These are phyloP conservation scores for Macrochelys suwanniensis DNA, from an alignment of 2,797 vertebrate genomes.

Conservation along the genomic window DNA sequence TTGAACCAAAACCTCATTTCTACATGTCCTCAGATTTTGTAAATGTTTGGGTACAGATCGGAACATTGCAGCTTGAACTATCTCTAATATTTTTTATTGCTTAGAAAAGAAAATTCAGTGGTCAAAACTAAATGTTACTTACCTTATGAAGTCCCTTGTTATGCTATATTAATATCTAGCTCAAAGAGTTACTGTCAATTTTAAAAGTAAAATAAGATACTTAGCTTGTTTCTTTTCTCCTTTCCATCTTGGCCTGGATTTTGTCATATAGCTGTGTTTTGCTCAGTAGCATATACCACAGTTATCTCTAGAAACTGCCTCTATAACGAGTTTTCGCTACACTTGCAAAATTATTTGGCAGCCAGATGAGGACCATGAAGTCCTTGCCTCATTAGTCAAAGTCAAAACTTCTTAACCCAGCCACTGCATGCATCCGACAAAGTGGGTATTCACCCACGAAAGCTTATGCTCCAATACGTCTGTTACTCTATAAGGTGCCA, in stretches of 20 bases:
- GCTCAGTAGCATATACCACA: not conserved
- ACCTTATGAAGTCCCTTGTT: not conserved
- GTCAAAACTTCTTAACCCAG: too few species aligned
- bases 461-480: too few species aligned
- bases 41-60: not conserved
- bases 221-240: rapidly evolving
- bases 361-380: not conserved
- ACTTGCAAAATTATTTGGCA: conserved; percentile 1
- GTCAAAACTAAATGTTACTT: not conserved
- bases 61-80: not conserved
- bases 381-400: too few species aligned
- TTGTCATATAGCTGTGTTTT: not conserved
- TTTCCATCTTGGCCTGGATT: not conserved
- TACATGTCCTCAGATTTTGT: not conserved
- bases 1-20: not conserved
- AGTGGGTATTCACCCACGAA: too few species aligned
- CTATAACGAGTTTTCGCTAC: not conserved
- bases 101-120: not conserved
- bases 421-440: too few species aligned
- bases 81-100: not conserved
- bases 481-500: too few species aligned
- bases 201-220: not conserved
- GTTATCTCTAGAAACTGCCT: not conserved
- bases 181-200: not conserved
- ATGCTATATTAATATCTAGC: not conserved